Evolutionary conservation across 92 coral and sea anemone genomes (phyloP).

Genomic region (Porites evermanni): DNA sequence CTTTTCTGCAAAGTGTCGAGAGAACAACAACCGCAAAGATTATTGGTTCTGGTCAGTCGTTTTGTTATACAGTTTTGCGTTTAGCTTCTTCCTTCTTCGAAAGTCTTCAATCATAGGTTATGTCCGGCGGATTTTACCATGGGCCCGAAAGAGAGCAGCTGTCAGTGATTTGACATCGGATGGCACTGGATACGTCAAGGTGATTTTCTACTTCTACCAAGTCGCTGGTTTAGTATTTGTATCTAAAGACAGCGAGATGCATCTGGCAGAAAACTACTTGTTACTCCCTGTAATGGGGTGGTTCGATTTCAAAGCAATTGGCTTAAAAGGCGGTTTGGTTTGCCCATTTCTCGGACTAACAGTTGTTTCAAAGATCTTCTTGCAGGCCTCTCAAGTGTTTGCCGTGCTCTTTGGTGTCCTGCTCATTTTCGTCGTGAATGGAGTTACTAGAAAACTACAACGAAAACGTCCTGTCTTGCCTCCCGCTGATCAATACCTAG

Average conservation of each 20-base stretch:
- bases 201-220: constrained; percentile 25
- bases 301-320: constrained; percentile 32
- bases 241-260: background rate
- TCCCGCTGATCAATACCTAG: constrained; percentile 19
- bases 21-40: constrained; percentile 35
- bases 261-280: background rate
- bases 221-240: constrained; percentile 13
- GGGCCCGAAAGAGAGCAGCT: background rate
- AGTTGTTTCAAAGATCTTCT: constrained; percentile 45
- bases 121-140: background rate
- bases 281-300: constrained; percentile 21
- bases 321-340: constrained; percentile 10
- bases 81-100: constrained; percentile 33
- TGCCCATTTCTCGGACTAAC: constrained; percentile 54
- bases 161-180: background rate
- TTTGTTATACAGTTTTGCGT: constrained; percentile 26
- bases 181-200: constrained; percentile 25
- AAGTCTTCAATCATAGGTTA: background rate
- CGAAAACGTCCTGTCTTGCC: constrained; percentile 1
- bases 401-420: constrained; percentile 36
- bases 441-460: background rate
- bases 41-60: constrained; percentile 64
- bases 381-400: constrained; percentile 26
- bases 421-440: constrained; percentile 3
- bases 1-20: constrained; percentile 52